Percentiles rank a stretch among this genome's conserved stretches.
Conservation (phyloP, 2,113 vertebrate species). For the Serilophus lunatus region DNA sequence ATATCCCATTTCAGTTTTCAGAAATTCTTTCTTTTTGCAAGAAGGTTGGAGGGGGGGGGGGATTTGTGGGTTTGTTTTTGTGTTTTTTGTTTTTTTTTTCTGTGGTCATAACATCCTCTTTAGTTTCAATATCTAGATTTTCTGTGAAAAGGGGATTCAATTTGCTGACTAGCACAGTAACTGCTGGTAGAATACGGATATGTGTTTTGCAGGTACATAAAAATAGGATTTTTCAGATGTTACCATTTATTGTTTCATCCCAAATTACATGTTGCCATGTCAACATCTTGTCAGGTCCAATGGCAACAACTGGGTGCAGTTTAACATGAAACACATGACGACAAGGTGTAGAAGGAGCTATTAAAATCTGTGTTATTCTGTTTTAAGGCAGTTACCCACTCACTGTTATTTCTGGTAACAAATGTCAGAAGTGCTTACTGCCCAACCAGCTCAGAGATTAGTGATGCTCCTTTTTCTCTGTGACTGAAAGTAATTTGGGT, state of each 20-base stretch:
- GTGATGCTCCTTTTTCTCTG: neutral
- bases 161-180: neutral
- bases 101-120: neutral
- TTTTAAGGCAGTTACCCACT: neutral
- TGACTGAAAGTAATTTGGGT: neutral
- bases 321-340: neutral
- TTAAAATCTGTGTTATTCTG: neutral
- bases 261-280: neutral
- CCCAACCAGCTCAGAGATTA: neutral
- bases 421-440: neutral
- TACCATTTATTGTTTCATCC: neutral
- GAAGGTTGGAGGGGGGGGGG: too few species aligned
- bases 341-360: neutral
- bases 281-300: neutral
- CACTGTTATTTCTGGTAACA: conserved; percentile 2
- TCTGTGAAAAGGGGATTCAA: neutral
- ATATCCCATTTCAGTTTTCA: neutral
- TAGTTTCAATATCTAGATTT: neutral
- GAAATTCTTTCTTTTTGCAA: neutral
- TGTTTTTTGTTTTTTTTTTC: neutral
- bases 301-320: neutral
- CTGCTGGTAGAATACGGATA: neutral
- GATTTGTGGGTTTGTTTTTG: too few species aligned
- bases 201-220: neutral
- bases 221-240: neutral